These are phyloP conservation scores for Mormyrops attenuatus DNA, from an alignment of 2,797 vertebrate species.

Conservation along the genomic window DNA sequence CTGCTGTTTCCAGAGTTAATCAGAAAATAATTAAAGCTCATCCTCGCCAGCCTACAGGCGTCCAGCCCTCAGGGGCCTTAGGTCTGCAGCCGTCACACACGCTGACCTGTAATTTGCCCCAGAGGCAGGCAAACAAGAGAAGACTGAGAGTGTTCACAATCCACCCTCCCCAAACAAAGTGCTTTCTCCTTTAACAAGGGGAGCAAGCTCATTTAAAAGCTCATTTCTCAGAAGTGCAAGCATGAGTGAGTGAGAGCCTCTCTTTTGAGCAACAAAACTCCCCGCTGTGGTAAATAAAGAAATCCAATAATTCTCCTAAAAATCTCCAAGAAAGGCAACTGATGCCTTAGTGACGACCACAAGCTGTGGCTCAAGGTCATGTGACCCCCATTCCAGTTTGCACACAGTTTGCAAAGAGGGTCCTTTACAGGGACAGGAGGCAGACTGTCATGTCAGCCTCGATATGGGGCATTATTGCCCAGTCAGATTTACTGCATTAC, in stretches of 20 bases:
- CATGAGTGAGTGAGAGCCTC: background rate
- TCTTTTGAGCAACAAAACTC: background rate
- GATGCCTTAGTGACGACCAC: background rate
- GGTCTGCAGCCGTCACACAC: background rate
- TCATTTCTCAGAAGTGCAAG: background rate
- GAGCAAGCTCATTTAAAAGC: background rate
- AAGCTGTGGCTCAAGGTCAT: background rate
- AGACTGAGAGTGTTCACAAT: background rate
- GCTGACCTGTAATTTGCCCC: background rate
- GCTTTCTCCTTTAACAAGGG: background rate
- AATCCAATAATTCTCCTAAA: background rate
- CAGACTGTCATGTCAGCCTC: background rate
- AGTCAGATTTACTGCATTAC: background rate
- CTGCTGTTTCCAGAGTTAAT: constrained; percentile 6
- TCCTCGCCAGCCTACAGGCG: background rate
- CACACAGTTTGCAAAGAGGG: background rate
- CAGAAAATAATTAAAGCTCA: background rate
- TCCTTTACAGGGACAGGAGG: background rate
- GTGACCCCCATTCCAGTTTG: background rate
- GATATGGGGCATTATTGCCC: background rate
- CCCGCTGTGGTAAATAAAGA: background rate
- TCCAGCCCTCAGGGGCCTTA: background rate
- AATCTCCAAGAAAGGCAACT: background rate
- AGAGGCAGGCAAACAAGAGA: background rate
- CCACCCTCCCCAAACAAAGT: background rate